Base-by-base conservation (phyloP, 2,888 invertebrate genomes). In the Acanthosepion pharaonis region DNA sequence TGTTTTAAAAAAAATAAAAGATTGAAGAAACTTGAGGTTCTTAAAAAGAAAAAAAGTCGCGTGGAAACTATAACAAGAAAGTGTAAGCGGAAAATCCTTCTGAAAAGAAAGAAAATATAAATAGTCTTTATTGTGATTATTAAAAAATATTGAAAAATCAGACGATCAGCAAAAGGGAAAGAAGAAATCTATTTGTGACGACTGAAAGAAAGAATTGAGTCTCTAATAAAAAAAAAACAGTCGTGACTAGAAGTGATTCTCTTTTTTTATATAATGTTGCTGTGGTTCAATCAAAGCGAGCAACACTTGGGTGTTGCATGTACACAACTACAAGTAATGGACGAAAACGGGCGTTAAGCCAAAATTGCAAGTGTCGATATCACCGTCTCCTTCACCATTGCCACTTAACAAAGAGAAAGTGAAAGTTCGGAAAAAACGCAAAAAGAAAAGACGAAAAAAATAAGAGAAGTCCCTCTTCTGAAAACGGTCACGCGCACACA, bases 261-360 rank as follows among this genome's bases (percentile, higher is more conserved):
- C 3, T 78, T 78, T 3, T 8, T 78, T 15, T 33, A 33, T 4
- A 78, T 78, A 2, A 33, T 78, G 78, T 78, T n/a, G n/a, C 11
- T n/a, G 78, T 78, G n/a, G 78, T 15, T 33, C 18, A 1, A 33
- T 78, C n/a, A 78, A 78, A n/a, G 15, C 15, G 18, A 78, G 33
- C 78, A n/a, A 15, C n/a, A n/a, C 78, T n/a, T 78, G n/a, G 78
- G n/a, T 78, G n/a, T 15, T n/a, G 33, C n/a, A 78, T n/a, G n/a
- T n/a, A n/a, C n/a, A 2, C 78, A 33, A 33, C 78, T 15, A n/a
- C 78, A 78, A 78, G 78, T 33, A 33, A n/a, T 78, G 78, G n/a
- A 78, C n/a, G 78, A 78, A n/a, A 78, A 78, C 78, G 78, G 78
- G n/a, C 78, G 78, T n/a, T 78, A 78, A 78, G n/a, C n/a, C 78